These are phyloP conservation scores for Cryptophagus acutangulus DNA, from an alignment of 2,888 invertebrate species.

Conservation along the genomic window DNA sequence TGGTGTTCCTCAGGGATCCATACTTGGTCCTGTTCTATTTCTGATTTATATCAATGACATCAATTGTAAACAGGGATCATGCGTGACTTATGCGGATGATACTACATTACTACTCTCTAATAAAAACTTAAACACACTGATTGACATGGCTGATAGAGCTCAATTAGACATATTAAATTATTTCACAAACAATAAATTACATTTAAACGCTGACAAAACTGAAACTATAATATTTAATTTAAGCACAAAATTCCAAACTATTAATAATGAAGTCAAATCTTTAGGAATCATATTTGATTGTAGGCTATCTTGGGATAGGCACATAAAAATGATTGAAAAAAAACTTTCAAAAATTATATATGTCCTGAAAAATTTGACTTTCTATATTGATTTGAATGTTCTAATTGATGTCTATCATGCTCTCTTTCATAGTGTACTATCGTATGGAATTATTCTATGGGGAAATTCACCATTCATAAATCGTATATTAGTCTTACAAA, in stretches of 20 bases:
- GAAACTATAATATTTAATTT: background rate
- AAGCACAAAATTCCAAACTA: background rate
- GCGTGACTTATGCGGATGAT: constrained; percentile 1
- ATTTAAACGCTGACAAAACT: background rate
- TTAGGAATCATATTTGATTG: background rate
- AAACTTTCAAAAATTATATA: background rate
- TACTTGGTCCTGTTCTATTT: constrained; percentile 3
- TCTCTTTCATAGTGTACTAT: background rate
- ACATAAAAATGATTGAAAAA: background rate
- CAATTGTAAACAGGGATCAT: background rate
- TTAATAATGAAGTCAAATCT: background rate
- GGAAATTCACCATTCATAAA: background rate
- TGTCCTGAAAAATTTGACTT: background rate
- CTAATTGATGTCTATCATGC: background rate
- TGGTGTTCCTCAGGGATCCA: constrained; percentile 2
- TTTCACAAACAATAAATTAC: background rate
- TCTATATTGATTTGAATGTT: background rate
- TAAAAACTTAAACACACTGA: background rate
- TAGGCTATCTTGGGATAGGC: background rate
- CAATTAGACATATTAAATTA: background rate
- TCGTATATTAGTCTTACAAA: background rate
- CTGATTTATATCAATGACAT: constrained; percentile 2
- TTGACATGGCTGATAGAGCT: background rate
- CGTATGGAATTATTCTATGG: background rate
- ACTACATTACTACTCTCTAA: background rate